Evolutionary conservation across 1,140 invertebrate genomes (phyloP), one percentile per base, ranked within the genome.

Genomic region (Microvelia longipes): DNA sequence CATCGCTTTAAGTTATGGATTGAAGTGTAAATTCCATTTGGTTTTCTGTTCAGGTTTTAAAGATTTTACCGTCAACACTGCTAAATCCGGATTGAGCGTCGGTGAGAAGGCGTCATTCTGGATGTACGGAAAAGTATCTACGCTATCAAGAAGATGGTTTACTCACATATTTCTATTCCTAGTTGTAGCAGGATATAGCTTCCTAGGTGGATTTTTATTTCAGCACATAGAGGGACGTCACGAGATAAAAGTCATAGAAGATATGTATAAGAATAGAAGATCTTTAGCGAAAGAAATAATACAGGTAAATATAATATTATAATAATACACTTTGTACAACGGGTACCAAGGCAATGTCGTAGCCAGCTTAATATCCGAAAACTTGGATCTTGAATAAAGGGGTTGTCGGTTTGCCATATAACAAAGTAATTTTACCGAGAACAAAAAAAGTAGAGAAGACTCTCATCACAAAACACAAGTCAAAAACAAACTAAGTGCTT

Each of bases 141-240:
- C 84, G 15, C 87, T 87, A 82, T 93, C 90, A 0, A 87, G 86
- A 74, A 85, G 85, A 72, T 94, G 91, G 90, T 93, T 94, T 78
- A 93, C 91, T 11, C 92, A 94, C 80, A 85, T 92, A 35, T 92
- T 94, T 78, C 83, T 94, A 69, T 85, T 89, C 73, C 75, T 90
- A 68, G 85, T 93, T 72, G 84, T 94, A 29, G 79, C 87, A 28
- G 79, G 87, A 2, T 94, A 93, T 77, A 93, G 87, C 72, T 79
- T 89, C 28, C 84, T 88, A 0, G 92, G 92, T 28, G 92, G 90
- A 0, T 78, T 87, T 50, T 80, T 92, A 13, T 94, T 94, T 77
- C 79, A 86, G 26, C 81, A 85, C 26, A 78, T 92, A 24, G 92
- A 94, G 83, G 85, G 88, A 2, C 78, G 74, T 1, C 77, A 84